Base-by-base conservation (phyloP, 92 coral and sea anemone species). In the Porites evermanni region DNA sequence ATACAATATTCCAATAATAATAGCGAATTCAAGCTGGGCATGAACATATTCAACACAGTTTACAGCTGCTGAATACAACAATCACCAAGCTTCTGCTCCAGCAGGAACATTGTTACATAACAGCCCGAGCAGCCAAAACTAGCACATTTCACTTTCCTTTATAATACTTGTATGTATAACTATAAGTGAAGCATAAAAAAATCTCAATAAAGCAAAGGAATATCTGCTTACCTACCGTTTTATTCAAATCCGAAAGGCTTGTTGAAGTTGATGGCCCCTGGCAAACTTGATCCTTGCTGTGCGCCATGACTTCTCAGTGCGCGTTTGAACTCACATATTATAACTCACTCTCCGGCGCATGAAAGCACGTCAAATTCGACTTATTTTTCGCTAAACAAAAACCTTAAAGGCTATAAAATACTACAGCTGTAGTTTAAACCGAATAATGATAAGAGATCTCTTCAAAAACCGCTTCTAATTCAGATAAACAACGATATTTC, bases 151-250 rank as follows among this genome's bases (percentile, higher is more conserved):
- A 32, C 5, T 32, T 32, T 32, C 44, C 5, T 32, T 32, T 32
- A 3, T 2, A 32, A 32, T 32, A 54, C 8, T 54, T 12, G 60
- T 54, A 12, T 54, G 60, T 53, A 53, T 12, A 53, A 53, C 8
- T 9, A 54, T 6, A 12, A 54, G 6, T 9, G 12, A 54, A 1
- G 13, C 60, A 9, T 9, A 21, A 9, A 9, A 54, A 9, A 6
- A 9, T 1, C 11, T 54, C 12, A 80, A 71, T 65, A 66, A 80
- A 66, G 75, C 59, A 80, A 80, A 66, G 84, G 64, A 64, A 80
- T 80, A 64, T 80, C 75, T 71, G 71, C 84, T 80, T 80, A 70
- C 59, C 86, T 54, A 53, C 86, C 70, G 78, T 81, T 81, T 81
- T 64, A 52, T 81, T 23, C 52, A 58, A 81, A 70, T 81, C 86